phyloP scores from a whole-genome alignment of 2,113 vertebrate species.

The Laticauda colubrina region DNA sequence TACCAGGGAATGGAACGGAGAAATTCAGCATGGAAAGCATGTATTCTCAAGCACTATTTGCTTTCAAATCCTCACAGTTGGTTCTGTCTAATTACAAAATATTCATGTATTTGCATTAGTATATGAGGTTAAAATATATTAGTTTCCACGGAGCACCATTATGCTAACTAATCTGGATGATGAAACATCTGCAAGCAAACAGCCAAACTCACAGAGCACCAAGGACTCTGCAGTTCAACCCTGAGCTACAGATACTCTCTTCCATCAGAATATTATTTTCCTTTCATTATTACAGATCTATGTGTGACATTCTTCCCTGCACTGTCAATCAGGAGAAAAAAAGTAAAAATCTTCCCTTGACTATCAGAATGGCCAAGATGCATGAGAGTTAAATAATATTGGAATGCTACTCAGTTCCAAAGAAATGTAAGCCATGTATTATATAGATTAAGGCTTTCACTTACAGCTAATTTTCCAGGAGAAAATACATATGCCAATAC shows the following conservation, averaged over 20 bases:
- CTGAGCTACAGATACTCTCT: too few species aligned
- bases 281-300: not conserved
- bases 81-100: not conserved
- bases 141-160: not conserved
- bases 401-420: not conserved
- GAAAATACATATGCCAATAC: not conserved
- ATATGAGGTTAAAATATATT: not conserved
- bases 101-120: not conserved
- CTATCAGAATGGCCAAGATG: not conserved
- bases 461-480: not conserved
- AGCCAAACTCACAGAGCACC: too few species aligned
- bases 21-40: not conserved
- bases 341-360: not conserved
- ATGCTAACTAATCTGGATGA: too few species aligned
- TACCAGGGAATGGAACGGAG: not conserved
- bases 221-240: too few species aligned
- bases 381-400: not conserved
- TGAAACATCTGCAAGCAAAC: too few species aligned
- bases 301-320: not conserved
- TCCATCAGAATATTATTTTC: not conserved
- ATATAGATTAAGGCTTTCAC: not conserved
- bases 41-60: not conserved
- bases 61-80: not conserved
- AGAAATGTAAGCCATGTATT: not conserved
- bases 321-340: not conserved